Evolutionary conservation across 2,797 vertebrate genomes (phyloP), one percentile per base, ranked within the genome.

Genomic region (Anableps anableps): DNA sequence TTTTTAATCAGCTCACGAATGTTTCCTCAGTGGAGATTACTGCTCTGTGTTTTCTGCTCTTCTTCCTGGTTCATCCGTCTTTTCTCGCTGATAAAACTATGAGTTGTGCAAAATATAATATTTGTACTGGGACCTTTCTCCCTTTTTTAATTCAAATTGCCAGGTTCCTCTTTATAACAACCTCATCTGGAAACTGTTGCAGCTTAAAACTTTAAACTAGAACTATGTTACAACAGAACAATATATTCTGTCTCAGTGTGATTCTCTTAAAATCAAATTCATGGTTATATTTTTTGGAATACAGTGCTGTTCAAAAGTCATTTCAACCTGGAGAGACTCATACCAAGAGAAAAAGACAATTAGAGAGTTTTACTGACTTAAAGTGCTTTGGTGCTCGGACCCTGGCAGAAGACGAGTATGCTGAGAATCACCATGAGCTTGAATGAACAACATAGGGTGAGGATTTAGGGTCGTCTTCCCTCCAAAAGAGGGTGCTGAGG

Each of bases 1-100:
- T 84, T 89, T 85, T 80, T 31, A 41, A n/a, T 53, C 50, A 38
- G 34, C 29, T 23, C 36, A n/a, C 19, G 51, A 74, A 58, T 74
- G 41, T 45, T 43, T 14, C 26, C 2, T 71, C 21, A 41, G 64
- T 14, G 9, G 64, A 19, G 64, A 74, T n/a, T 38, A 38, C 70
- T 31, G 53, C 64, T 70, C 78, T 73, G 68, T 55, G 77, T 80
- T 62, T 79, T 84, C 74, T 14, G 1, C 64, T 66, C 64, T 66
- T 38, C 21, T 26, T 38, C 64, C 5, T 21, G 36, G 64, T 68
- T 41, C 21, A 26, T 68, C 64, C 34, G 8, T 26, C 5, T 23
- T 68, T 68, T 41, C 36, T 41, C 13, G 45, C 26, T 43, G 14
- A 71, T 45, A 71, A 71, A 43, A 17, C 68, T 43, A 45, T 14